Conservation (phyloP, 2,113 vertebrate species). For the Ahaetulla prasina region DNA sequence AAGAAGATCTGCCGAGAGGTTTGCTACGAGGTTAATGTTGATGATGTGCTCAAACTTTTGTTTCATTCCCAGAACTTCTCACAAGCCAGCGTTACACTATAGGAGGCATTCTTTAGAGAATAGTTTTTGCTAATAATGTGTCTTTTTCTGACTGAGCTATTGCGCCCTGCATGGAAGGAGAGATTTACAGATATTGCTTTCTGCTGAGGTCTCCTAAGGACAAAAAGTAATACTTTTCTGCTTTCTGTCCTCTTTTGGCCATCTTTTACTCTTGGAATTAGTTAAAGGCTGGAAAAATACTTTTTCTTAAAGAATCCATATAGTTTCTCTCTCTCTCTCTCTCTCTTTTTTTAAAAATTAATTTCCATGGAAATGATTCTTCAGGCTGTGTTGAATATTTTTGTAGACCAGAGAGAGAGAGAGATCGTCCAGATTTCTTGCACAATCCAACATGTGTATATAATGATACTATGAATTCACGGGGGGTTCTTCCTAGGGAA, state of each 20-base stretch:
- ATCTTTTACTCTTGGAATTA: neutral
- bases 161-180: conserved; percentile 8
- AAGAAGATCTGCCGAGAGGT: neutral
- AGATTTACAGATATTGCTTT: conserved; percentile 27
- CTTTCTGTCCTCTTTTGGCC: neutral
- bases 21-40: neutral
- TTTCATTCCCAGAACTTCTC: conserved; percentile 27
- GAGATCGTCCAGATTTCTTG: neutral
- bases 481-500: neutral
- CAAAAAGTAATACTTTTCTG: neutral
- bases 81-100: neutral
- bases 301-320: neutral
- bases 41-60: conserved; percentile 28
- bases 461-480: neutral
- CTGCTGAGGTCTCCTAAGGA: neutral
- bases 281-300: neutral
- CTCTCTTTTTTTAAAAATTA: neutral
- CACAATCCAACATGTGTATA: neutral
- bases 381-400: neutral
- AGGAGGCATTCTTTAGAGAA: conserved; percentile 24
- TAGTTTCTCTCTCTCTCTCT: neutral
- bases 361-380: neutral
- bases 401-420: neutral
- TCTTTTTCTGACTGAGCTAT: conserved; percentile 37
- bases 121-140: neutral